phyloP scores from a whole-genome alignment of 2,888 invertebrate genomes.

The Leptopterna dolabrata region DNA sequence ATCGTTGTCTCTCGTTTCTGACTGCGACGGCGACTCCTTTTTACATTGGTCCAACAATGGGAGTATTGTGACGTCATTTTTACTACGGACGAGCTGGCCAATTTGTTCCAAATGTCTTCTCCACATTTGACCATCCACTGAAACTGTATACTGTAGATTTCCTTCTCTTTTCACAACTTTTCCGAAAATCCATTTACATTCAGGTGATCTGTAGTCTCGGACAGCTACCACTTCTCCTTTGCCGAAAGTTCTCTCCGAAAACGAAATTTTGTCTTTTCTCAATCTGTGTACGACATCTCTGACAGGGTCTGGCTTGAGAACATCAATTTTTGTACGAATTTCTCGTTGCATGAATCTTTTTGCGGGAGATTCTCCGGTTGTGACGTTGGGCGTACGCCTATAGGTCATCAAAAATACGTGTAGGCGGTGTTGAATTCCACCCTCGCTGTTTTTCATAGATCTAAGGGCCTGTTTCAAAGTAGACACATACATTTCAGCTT shows the following conservation, averaged over 20 bases:
- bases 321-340: conserved; percentile 7
- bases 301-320: conserved; percentile 22
- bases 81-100: neutral
- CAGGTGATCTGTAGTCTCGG: conserved; percentile 29
- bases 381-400: neutral
- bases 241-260: too few relatives aligned
- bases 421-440: conserved; percentile 9
- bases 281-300: conserved; percentile 10
- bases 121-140: conserved; percentile 16
- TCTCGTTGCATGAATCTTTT: neutral
- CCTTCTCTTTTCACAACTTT: neutral
- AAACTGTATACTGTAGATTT: conserved; percentile 9
- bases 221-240: conserved; percentile 13
- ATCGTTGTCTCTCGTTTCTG: too few relatives aligned
- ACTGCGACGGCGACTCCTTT: neutral
- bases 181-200: too few relatives aligned
- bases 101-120: conserved; percentile 24
- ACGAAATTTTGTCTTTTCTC: neutral
- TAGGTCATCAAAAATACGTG: conserved; percentile 4
- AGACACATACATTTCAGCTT: neutral
- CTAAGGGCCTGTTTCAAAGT: too few relatives aligned
- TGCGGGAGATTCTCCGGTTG: conserved; percentile 4
- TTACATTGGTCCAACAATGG: too few relatives aligned
- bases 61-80: neutral
- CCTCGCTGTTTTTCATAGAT: too few relatives aligned